A percentile compares a stretch with the other conserved stretches of the same genome.
Evolutionary conservation across 1,140 invertebrate species (phyloP).

Genomic region (Glossosoma conforme): DNA sequence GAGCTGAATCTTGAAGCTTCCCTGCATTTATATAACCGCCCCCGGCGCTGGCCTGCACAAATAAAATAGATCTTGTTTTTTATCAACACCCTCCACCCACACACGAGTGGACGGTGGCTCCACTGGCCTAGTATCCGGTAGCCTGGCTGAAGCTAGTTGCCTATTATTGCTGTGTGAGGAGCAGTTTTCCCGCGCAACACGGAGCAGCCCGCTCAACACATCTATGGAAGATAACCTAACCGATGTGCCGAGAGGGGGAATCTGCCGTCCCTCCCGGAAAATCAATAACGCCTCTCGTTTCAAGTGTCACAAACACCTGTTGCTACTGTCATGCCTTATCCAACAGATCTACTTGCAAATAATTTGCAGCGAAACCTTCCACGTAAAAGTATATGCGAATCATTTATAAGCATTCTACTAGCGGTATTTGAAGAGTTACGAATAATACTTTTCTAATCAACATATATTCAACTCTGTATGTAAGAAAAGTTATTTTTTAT

Average conservation of each 20-base stretch:
- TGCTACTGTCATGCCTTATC: background rate
- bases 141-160: too few species aligned
- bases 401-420: too few species aligned
- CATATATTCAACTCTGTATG: too few species aligned
- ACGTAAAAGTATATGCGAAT: too few species aligned
- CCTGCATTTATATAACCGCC: slow-evolving; percentile 42
- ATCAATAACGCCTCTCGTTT: slow-evolving; percentile 4
- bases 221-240: slow-evolving; percentile 2
- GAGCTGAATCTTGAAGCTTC: slow-evolving; percentile 58
- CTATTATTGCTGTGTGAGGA: too few species aligned
- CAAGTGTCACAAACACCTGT: background rate
- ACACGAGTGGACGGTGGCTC: background rate
- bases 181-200: too few species aligned
- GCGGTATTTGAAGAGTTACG: too few species aligned
- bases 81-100: background rate
- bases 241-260: slow-evolving; percentile 1
- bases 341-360: too few species aligned
- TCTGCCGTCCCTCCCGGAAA: background rate
- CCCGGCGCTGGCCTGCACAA: slow-evolving; percentile 14
- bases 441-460: too few species aligned
- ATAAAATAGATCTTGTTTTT: slow-evolving; percentile 7
- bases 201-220: background rate
- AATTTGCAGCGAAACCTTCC: too few species aligned
- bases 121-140: too few species aligned
- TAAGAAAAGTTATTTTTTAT: too few species aligned